Conservation (phyloP, 2,113 vertebrate species). For the Ginglymostoma cirratum region DNA sequence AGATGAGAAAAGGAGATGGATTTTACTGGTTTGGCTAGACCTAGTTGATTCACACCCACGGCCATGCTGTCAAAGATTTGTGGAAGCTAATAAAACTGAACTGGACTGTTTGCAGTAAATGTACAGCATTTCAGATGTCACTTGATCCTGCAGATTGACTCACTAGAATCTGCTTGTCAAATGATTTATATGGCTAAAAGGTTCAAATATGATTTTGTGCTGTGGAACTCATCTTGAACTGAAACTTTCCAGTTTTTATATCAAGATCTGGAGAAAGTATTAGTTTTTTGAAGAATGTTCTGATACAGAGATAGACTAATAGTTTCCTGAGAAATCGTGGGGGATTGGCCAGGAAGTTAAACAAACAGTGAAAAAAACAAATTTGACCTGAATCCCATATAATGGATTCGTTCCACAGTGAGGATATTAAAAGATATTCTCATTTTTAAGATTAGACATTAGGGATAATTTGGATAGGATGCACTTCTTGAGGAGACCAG, state of each 20-base stretch:
- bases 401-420: background rate
- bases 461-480: background rate
- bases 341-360: background rate
- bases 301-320: conserved; percentile 9
- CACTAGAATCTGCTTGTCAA: background rate
- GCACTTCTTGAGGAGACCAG: background rate
- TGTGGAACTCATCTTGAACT: conserved; percentile 13
- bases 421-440: background rate
- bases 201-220: background rate
- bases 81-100: background rate
- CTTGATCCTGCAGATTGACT: background rate
- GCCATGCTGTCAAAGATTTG: background rate
- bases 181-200: background rate
- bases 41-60: background rate
- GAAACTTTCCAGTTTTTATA: background rate
- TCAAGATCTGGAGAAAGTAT: background rate
- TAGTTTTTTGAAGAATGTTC: conserved; percentile 5
- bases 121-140: background rate
- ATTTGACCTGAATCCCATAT: background rate
- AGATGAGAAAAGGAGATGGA: too few relatives aligned
- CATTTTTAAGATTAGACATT: background rate
- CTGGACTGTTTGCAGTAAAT: background rate
- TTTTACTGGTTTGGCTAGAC: background rate
- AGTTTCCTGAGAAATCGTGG: background rate
- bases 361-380: background rate